phyloP scores from a whole-genome alignment of 2,113 vertebrate species.

The Setophaga kirtlandii region DNA sequence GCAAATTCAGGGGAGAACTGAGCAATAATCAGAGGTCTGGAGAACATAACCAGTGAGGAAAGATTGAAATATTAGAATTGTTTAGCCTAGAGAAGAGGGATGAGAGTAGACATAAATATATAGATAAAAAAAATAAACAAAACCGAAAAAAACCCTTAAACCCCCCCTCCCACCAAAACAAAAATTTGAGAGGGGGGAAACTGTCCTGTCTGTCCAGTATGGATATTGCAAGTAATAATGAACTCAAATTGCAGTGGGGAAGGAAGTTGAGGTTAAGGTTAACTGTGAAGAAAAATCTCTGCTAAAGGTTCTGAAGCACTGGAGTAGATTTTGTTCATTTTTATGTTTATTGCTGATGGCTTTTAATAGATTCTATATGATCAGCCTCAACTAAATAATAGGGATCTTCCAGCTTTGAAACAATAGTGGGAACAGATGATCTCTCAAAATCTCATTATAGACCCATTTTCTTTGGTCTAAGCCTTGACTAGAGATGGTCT shows the following conservation, averaged over 20 bases:
- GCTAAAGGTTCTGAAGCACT: background rate
- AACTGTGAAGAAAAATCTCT: background rate
- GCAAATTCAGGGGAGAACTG: background rate
- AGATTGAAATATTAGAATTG: background rate
- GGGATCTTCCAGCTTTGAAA: background rate
- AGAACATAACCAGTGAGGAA: background rate
- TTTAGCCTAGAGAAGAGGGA: background rate
- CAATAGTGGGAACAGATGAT: background rate
- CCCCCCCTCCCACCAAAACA: rapidly evolving
- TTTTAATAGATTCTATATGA: background rate
- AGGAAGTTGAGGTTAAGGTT: background rate
- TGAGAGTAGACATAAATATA: background rate
- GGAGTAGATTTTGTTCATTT: background rate
- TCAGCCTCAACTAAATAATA: background rate
- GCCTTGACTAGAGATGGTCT: background rate
- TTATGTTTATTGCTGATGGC: background rate
- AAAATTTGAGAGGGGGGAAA: background rate
- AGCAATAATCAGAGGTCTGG: background rate
- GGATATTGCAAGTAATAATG: background rate
- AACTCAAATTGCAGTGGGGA: background rate
- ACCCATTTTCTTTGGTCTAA: background rate
- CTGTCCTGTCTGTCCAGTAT: background rate
- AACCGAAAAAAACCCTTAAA: rapidly evolving
- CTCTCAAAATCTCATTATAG: background rate
- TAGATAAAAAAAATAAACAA: background rate